A percentile compares a stretch with the other conserved stretches of the same genome.
Conservation (phyloP, 1,140 invertebrate genomes). For the Scaptomyza hsui region DNA sequence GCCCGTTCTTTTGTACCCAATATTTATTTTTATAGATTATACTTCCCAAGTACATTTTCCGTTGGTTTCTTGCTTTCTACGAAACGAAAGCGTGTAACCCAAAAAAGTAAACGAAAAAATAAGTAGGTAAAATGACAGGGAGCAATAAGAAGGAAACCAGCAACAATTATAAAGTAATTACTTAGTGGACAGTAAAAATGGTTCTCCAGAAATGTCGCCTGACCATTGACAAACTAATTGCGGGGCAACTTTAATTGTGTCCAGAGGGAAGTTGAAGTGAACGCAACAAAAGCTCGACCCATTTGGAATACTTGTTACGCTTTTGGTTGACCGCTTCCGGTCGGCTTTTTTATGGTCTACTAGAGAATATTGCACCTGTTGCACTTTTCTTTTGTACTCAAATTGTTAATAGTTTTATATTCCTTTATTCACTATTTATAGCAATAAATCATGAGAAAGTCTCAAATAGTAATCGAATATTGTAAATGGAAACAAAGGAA, state of each 20-base stretch:
- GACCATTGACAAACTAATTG: constrained; percentile 30
- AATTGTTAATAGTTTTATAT: neutral
- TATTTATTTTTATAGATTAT: constrained; percentile 54
- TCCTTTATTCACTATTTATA: too few species aligned
- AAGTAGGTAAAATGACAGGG: constrained; percentile 28
- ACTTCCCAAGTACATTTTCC: constrained; percentile 9
- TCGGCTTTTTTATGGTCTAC: constrained; percentile 15
- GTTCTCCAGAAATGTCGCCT: constrained; percentile 47
- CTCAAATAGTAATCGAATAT: neutral
- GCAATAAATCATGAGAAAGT: too few species aligned
- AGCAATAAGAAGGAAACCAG: constrained; percentile 4
- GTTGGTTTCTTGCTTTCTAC: constrained; percentile 28
- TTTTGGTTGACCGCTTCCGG: constrained; percentile 51
- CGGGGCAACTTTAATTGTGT: neutral
- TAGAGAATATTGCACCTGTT: constrained; percentile 28
- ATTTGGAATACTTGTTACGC: constrained; percentile 45
- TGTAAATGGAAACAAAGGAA: neutral
- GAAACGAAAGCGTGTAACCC: constrained; percentile 61
- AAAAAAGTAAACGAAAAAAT: constrained; percentile 10
- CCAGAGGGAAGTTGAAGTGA: constrained; percentile 34
- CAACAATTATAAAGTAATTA: constrained; percentile 73
- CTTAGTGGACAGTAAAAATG: constrained; percentile 31
- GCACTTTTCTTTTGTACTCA: constrained; percentile 9
- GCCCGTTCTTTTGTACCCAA: constrained; percentile 30
- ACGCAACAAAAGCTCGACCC: constrained; percentile 61